Percentiles rank a stretch among this genome's conserved stretches.
These are phyloP conservation scores for Pseudococcus viburni DNA, from an alignment of 2,888 invertebrate genomes.

Conservation along the genomic window DNA sequence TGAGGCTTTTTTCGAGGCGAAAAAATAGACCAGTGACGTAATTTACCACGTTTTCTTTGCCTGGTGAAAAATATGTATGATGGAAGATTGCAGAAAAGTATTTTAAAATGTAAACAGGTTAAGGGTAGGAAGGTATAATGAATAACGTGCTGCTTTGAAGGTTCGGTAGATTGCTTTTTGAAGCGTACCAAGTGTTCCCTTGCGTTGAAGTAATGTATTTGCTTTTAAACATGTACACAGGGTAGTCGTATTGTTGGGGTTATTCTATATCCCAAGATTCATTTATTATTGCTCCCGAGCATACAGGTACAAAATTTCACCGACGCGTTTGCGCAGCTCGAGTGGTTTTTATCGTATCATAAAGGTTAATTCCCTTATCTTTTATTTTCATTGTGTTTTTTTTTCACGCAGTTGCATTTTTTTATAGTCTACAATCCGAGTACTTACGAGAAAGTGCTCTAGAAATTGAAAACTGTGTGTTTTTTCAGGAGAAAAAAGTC, in stretches of 20 bases:
- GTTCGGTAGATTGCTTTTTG: constrained; percentile 10
- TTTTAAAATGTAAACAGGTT: constrained; percentile 14
- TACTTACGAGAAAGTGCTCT: too few relatives aligned
- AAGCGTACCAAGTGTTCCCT: neutral
- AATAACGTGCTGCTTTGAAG: neutral
- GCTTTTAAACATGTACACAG: constrained; percentile 15
- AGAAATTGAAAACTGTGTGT: too few relatives aligned
- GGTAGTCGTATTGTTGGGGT: constrained; percentile 17
- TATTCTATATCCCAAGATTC: constrained; percentile 18
- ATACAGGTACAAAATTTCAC: constrained; percentile 9
- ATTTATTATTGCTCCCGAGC: constrained; percentile 31
- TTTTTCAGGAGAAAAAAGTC: too few relatives aligned
- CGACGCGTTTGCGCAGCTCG: neutral
- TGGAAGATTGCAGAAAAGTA: constrained; percentile 3
- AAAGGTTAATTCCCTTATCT: constrained; percentile 12
- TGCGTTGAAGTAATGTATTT: constrained; percentile 1
- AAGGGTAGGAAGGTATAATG: constrained; percentile 3
- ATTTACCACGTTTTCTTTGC: neutral
- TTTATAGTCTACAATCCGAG: too few relatives aligned
- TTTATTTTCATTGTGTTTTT: too few relatives aligned
- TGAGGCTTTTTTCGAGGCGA: neutral
- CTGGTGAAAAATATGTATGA: neutral
- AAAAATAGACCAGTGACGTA: neutral
- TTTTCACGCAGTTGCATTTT: too few relatives aligned
- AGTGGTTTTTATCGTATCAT: neutral